Base-by-base conservation (phyloP, 1,140 invertebrate species). In the Ericerus pela region DNA sequence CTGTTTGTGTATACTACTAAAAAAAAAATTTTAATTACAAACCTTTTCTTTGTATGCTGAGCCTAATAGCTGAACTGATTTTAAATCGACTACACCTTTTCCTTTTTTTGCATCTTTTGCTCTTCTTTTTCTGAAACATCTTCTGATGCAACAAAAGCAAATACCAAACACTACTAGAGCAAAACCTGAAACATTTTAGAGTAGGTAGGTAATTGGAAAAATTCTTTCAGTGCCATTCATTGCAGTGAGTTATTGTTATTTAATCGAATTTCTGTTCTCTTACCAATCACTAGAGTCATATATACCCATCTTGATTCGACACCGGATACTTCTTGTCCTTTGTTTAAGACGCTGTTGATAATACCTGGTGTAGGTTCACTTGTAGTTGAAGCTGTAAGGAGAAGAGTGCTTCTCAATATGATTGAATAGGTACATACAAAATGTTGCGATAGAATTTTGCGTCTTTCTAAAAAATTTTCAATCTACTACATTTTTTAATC, bases 41-140 rank as follows among this genome's bases (percentile, higher is more conserved):
- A 93, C 93, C 84, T 96, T 96, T 76, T 98, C 93, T 73, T 97
- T 96, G 75, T 92, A 94, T 37, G 91, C 87, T 64, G 89, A 92
- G 65, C 93, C 92, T 53, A 98, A 75, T 30, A 96, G 76, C 66
- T 95, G 89, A 62, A 97, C 92, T 65, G 88, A 90, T 76, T 96
- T 96, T 60, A 97, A 75, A 71, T 97, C 94, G 60, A 96, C 93
- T 12, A 79, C 79, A 57, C 90, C 91, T 70, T 96, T 95, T 37
- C 91, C 91, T 72, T 96, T 95, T 70, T 94, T 94, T 63, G 86
- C 88, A 75, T 94, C 91, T 78, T 95, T 94, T 76, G 88, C 88
- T 62, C 89, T 80, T 69, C 90, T 77, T 67, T 93, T 93, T 68
- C 88, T 82, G 76, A 88, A 93, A 73, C 90, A 96, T 78, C 90